phyloP scores from a whole-genome alignment of 2,888 invertebrate species.

The Pilophorus perplexus region DNA sequence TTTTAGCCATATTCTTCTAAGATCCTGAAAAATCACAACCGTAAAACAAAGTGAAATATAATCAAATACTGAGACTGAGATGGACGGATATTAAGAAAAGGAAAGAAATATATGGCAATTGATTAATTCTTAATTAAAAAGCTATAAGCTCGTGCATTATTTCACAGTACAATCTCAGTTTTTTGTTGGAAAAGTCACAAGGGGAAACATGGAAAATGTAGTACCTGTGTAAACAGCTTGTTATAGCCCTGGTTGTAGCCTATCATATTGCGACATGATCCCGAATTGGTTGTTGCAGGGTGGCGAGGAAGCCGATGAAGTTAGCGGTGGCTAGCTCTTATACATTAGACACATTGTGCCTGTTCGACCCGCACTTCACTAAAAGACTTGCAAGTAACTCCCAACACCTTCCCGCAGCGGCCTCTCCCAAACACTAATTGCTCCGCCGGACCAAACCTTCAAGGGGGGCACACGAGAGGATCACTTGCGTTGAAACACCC shows the following conservation, averaged over 20 bases:
- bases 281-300: constrained; percentile 48
- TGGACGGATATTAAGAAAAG: background rate
- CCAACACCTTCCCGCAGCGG: too few species aligned
- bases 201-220: constrained; percentile 39
- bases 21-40: background rate
- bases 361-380: background rate
- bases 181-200: background rate
- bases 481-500: too few species aligned
- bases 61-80: background rate
- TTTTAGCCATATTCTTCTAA: constrained; percentile 26
- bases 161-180: background rate
- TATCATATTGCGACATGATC: constrained; percentile 69
- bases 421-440: too few species aligned
- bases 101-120: too few species aligned
- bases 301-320: constrained; percentile 28
- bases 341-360: background rate
- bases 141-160: constrained; percentile 4
- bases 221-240: constrained; percentile 81
- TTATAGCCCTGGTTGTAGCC: constrained; percentile 77
- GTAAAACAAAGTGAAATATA: background rate
- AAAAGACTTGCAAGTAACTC: too few species aligned
- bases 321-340: constrained; percentile 22
- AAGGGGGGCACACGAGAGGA: too few species aligned
- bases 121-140: background rate
- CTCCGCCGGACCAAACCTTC: too few species aligned